phyloP scores from a whole-genome alignment of 2,888 invertebrate species.

The Pemphredon lugubris region DNA sequence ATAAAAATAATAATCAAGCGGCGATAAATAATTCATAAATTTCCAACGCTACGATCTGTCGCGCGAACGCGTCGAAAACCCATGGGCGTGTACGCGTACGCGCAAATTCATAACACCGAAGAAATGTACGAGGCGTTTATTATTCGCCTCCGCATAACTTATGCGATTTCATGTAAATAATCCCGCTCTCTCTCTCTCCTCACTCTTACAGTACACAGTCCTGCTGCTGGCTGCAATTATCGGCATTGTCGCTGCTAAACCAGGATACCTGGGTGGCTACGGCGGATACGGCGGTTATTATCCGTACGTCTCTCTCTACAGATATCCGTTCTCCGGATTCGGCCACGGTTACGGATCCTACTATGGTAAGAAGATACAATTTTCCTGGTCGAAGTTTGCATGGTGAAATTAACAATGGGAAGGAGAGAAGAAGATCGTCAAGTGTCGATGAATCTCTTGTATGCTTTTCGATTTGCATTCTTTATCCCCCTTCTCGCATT shows the following conservation, averaged over 20 bases:
- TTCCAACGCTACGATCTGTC: no score
- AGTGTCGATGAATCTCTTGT: slow-evolving; percentile 45
- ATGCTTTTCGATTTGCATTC: neutral
- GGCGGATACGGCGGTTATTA: slow-evolving; percentile 59
- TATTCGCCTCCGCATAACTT: no score
- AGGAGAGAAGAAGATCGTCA: slow-evolving; percentile 2
- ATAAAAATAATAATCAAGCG: no score
- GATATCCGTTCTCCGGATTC: slow-evolving; percentile 60
- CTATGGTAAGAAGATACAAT: slow-evolving; percentile 34
- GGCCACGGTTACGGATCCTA: slow-evolving; percentile 67
- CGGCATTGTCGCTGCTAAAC: slow-evolving; percentile 68
- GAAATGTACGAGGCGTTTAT: no score
- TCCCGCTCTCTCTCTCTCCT: neutral
- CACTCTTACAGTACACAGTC: slow-evolving; percentile 60
- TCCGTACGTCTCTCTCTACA: slow-evolving; percentile 48
- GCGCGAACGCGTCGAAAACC: no score
- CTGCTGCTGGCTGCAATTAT: slow-evolving; percentile 68
- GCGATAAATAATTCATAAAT: no score
- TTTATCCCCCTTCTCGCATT: no score
- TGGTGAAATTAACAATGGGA: neutral
- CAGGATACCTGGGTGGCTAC: slow-evolving; percentile 70
- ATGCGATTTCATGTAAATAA: no score
- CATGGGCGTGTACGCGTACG: no score
- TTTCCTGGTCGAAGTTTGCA: neutral
- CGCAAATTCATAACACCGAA: no score